Base-by-base conservation (phyloP, 2,888 invertebrate genomes). In the Rhaphigaster nebulosa region DNA sequence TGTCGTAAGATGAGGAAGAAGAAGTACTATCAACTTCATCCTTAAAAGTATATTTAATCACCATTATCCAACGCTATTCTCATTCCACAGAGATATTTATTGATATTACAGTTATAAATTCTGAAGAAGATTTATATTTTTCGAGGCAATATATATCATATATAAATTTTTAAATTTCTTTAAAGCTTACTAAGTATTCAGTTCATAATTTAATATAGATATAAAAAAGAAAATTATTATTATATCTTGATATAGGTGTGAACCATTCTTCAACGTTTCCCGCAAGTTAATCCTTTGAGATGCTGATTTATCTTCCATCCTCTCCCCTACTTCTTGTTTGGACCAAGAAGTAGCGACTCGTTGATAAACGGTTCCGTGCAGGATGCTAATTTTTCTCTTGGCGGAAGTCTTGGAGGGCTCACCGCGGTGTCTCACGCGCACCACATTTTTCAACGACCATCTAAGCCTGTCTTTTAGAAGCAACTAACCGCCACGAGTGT, bases 381-480 rank as follows among this genome's bases (percentile, higher is more conserved):
- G 6, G 70, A 76, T 76, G 70, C 23, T 76, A 76, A 76, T 76
- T 38, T 23, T 20, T 76, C 34, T 10, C 10, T 20, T 6, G 23
- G 70, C 70, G 70, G 70, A 76, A 76, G 70, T 76, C 70, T 76
- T 76, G 38, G 34, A 29, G 34, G 38, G 34, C 38, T 76, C 70
- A 38, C 70, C 34, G 70, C 70, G 34, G 38, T 8, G 70, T 76
- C 70, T 76, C 70, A 84, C 45, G 84, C 45, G 41, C 84, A 50
- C 34, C 26, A n/a, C 84, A 84, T 84, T 84, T 84, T 84, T 84
- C 84, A 76, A 45, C 84, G 45, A n/a, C n/a, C 84, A 26, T 45
- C 45, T 45, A 15, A 84, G 84, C 45, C 26, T 6, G 8, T n/a
- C 45, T 84, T 45, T 50, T 45, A 84, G 45, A 38, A 76, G 70